Conservation (phyloP, 1,140 invertebrate genomes). For the Caenorhabditis tropicalis region DNA sequence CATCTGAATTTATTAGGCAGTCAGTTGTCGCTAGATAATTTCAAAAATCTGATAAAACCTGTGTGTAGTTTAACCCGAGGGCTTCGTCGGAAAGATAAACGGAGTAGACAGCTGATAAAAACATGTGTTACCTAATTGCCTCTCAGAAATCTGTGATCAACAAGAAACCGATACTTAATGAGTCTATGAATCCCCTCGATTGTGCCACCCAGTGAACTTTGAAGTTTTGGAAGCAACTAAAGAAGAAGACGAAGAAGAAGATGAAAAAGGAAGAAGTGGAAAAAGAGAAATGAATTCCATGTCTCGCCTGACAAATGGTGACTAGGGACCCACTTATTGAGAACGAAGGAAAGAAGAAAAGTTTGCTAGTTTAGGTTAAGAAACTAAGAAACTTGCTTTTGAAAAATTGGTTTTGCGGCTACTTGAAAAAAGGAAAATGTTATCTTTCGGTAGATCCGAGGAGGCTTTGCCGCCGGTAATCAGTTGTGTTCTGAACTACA, state of each 20-base stretch:
- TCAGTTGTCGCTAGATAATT: too few species aligned
- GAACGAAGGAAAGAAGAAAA: not conserved
- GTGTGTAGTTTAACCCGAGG: too few species aligned
- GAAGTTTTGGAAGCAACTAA: not conserved
- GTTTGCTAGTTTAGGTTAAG: not conserved
- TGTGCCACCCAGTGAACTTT: not conserved
- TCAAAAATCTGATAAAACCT: too few species aligned
- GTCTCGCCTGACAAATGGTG: slow-evolving; percentile 19
- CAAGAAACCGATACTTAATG: not conserved
- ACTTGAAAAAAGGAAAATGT: not conserved
- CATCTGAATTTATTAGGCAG: too few species aligned
- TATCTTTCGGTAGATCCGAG: not conserved
- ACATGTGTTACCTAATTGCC: not conserved
- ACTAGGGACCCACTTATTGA: slow-evolving; percentile 40
- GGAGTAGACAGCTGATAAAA: not conserved
- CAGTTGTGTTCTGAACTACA: too few species aligned
- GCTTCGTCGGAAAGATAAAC: not conserved
- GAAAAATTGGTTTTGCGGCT: slow-evolving; percentile 5
- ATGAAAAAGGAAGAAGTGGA: not conserved
- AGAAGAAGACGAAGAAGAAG: not conserved
- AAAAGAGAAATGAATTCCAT: slow-evolving; percentile 8
- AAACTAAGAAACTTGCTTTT: not conserved
- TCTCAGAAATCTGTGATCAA: not conserved
- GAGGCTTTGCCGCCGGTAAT: too few species aligned
- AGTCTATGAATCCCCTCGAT: not conserved